Percentiles rank a stretch among this genome's conserved stretches.
Conservation (phyloP, 2,888 invertebrate genomes). For the Onchidella celtica region DNA sequence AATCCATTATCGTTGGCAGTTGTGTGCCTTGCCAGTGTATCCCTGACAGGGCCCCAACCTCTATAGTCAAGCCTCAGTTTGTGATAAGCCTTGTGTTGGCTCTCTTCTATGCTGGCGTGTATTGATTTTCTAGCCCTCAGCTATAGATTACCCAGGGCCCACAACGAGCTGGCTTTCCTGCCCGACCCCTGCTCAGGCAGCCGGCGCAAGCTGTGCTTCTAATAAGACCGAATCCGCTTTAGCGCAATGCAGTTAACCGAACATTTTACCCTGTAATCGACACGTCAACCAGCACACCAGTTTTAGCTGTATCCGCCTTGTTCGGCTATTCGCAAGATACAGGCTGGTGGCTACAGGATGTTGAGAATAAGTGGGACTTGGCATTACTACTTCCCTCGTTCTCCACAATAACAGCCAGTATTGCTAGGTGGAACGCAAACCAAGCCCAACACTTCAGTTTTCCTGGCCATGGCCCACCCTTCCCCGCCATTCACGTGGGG, state of each 20-base stretch:
- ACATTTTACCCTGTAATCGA: not conserved
- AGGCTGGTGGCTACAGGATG: conserved; percentile 18
- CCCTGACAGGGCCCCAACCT: conserved; percentile 49
- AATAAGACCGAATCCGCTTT: not conserved
- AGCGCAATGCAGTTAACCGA: conserved; percentile 26
- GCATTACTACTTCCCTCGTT: conserved; percentile 12
- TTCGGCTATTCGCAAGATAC: not conserved
- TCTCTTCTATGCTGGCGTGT: conserved; percentile 51
- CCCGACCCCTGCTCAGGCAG: conserved; percentile 49
- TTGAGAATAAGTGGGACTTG: conserved; percentile 21
- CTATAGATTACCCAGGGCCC: conserved; percentile 55
- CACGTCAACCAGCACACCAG: no score
- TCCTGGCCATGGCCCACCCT: conserved; percentile 1
- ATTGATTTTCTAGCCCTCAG: conserved; percentile 56
- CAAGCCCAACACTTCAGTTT: conserved; percentile 39
- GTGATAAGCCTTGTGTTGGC: conserved; percentile 55
- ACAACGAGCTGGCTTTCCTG: conserved; percentile 40
- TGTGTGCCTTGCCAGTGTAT: no score
- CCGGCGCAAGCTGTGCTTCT: conserved; percentile 42
- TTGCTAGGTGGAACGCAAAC: conserved; percentile 47
- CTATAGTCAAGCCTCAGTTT: conserved; percentile 47
- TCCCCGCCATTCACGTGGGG: conserved; percentile 14
- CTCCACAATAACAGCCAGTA: conserved; percentile 47
- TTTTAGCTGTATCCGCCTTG: conserved; percentile 2
- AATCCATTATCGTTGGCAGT: no score